These are phyloP conservation scores for Drosophila fuyamai DNA, from an alignment of 1,140 invertebrate species.

Conservation along the genomic window DNA sequence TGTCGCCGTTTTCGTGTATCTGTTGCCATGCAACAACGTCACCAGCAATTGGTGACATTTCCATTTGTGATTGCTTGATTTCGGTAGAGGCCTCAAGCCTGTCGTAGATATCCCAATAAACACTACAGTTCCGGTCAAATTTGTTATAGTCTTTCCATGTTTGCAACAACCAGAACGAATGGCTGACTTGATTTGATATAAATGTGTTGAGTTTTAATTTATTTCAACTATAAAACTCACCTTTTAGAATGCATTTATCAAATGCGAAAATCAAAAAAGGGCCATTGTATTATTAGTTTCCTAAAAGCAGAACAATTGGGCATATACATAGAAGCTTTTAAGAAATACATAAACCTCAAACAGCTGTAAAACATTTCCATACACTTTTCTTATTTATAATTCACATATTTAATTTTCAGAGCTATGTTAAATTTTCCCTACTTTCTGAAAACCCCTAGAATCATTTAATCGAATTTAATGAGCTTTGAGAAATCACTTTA, in stretches of 20 bases:
- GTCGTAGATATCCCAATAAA: not conserved
- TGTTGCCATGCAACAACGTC: constrained; percentile 46
- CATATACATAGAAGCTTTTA: too few relatives aligned
- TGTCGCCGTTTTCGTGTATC: constrained; percentile 12
- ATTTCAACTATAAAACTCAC: too few relatives aligned
- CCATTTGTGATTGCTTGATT: constrained; percentile 63
- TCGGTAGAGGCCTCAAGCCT: constrained; percentile 11
- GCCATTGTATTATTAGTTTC: too few relatives aligned
- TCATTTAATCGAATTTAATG: not conserved
- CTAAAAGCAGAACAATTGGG: too few relatives aligned
- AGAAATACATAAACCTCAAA: too few relatives aligned
- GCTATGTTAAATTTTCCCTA: too few relatives aligned
- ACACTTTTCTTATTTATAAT: too few relatives aligned
- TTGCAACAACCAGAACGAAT: not conserved
- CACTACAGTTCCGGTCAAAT: constrained; percentile 2
- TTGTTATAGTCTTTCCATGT: not conserved
- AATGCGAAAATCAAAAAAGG: too few relatives aligned
- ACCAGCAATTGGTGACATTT: constrained; percentile 54
- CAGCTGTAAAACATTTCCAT: too few relatives aligned
- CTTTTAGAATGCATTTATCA: too few relatives aligned
- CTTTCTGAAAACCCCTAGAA: not conserved
- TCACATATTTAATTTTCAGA: not conserved
- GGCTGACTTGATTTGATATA: not conserved
- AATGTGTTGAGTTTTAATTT: not conserved
- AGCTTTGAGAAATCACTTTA: not conserved